phyloP scores from a whole-genome alignment of 1,140 invertebrate genomes.

The Drosophila nikananu region DNA sequence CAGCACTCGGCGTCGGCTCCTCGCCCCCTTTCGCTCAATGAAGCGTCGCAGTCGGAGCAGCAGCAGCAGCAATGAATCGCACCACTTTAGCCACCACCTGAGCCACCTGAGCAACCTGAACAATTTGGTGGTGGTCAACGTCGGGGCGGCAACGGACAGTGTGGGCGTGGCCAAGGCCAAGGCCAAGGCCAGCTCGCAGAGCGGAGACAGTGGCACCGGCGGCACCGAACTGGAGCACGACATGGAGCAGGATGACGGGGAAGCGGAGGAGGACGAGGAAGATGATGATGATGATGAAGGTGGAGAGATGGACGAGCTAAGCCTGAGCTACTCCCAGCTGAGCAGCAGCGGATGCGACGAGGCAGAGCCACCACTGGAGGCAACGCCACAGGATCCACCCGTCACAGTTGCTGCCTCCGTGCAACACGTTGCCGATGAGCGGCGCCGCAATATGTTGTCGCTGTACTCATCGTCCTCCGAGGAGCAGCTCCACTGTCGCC shows the following conservation, averaged over 20 bases:
- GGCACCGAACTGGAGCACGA: conserved; percentile 82
- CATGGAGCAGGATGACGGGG: conserved; percentile 64
- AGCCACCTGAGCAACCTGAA: conserved; percentile 33
- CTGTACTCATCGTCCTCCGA: conserved; percentile 75
- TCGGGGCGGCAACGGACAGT: conserved; percentile 29
- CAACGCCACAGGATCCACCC: neutral
- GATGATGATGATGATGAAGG: conserved; percentile 65
- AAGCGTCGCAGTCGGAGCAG: conserved; percentile 83
- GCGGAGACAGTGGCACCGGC: conserved; percentile 80
- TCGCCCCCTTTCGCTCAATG: conserved; percentile 76
- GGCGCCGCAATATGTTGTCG: conserved; percentile 64
- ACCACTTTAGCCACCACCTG: conserved; percentile 56
- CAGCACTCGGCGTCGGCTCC: conserved; percentile 71
- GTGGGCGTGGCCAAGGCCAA: conserved; percentile 16
- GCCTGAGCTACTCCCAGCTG: conserved; percentile 77
- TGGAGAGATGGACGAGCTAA: conserved; percentile 61
- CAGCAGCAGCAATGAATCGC: conserved; percentile 81
- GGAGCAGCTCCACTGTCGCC: conserved; percentile 72
- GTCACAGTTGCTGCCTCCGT: conserved; percentile 13
- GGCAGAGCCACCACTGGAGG: conserved; percentile 39
- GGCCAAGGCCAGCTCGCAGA: conserved; percentile 74
- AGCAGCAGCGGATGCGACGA: conserved; percentile 81
- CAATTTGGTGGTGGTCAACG: conserved; percentile 57
- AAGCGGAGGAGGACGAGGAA: conserved; percentile 49
- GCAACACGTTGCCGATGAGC: conserved; percentile 58